Evolutionary conservation across 2,888 invertebrate genomes (phyloP).

Genomic region (Zygogramma bicolorata): DNA sequence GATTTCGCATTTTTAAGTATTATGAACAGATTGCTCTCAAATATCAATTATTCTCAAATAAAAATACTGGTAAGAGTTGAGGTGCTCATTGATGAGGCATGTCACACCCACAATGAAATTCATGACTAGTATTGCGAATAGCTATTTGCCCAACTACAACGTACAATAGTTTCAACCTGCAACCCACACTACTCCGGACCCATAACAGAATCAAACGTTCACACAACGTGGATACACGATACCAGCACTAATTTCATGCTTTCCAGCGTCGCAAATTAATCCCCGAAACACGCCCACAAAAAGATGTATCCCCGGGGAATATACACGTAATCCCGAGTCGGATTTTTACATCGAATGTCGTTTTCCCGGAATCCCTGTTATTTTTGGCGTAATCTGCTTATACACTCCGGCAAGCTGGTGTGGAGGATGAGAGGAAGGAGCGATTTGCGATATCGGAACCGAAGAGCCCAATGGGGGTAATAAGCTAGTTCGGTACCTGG

Average conservation of each 20-base stretch:
- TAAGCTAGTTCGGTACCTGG: not conserved
- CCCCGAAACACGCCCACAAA: constrained; percentile 7
- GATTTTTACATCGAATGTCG: constrained; percentile 12
- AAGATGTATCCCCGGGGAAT: constrained; percentile 9
- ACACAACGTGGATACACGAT: constrained; percentile 3
- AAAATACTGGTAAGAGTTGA: no score
- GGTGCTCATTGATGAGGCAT: no score
- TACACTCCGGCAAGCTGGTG: not conserved
- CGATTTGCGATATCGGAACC: not conserved
- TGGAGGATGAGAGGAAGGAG: not conserved
- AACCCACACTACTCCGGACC: not conserved
- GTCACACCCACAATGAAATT: no score
- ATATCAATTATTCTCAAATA: no score
- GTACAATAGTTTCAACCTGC: not conserved
- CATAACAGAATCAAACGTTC: not conserved
- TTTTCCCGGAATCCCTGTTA: not conserved
- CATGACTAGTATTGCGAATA: no score
- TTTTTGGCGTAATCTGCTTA: constrained; percentile 1
- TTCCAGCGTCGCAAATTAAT: constrained; percentile 2
- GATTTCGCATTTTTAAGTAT: no score
- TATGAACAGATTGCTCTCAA: no score
- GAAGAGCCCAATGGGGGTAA: not conserved
- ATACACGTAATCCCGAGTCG: constrained; percentile 4
- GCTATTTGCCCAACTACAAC: no score
- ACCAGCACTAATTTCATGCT: constrained; percentile 14